Conservation (phyloP, 1,140 invertebrate species). For the Atta colombica region DNA sequence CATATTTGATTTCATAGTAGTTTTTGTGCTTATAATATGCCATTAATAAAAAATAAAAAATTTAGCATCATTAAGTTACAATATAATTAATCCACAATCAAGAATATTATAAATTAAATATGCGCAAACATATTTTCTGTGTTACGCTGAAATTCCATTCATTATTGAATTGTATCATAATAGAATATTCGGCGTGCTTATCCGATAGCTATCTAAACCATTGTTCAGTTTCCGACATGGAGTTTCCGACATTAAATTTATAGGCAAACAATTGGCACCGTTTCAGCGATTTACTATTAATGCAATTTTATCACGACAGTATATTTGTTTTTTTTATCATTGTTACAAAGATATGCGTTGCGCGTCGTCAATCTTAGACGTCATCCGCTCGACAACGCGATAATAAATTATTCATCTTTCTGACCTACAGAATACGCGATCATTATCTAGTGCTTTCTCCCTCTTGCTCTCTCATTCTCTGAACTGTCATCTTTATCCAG, state of each 20-base stretch:
- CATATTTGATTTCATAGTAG: background rate
- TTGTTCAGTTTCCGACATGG: background rate
- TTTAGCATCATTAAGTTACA: background rate
- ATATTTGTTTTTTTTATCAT: constrained; percentile 3
- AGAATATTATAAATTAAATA: constrained; percentile 28
- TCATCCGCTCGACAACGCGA: background rate
- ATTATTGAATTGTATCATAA: constrained; percentile 24
- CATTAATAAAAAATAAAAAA: constrained; percentile 4
- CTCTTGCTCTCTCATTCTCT: background rate
- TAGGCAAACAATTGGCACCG: background rate
- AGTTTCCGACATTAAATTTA: constrained; percentile 1
- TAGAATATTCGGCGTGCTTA: constrained; percentile 35
- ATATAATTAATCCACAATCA: constrained; percentile 29
- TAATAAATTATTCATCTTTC: constrained; percentile 31
- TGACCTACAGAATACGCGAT: constrained; percentile 16
- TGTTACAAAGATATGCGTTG: background rate
- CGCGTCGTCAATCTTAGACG: constrained; percentile 22
- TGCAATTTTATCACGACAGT: background rate
- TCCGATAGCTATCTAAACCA: constrained; percentile 23
- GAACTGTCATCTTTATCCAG: constrained; percentile 27
- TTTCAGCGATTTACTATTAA: background rate
- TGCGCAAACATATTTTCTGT: background rate
- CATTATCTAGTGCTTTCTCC: constrained; percentile 10
- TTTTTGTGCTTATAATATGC: background rate
- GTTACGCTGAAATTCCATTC: constrained; percentile 26